These are phyloP conservation scores for Echinarachnius parma DNA, from an alignment of 53 echinoderm and acorn worm species.

Conservation along the genomic window DNA sequence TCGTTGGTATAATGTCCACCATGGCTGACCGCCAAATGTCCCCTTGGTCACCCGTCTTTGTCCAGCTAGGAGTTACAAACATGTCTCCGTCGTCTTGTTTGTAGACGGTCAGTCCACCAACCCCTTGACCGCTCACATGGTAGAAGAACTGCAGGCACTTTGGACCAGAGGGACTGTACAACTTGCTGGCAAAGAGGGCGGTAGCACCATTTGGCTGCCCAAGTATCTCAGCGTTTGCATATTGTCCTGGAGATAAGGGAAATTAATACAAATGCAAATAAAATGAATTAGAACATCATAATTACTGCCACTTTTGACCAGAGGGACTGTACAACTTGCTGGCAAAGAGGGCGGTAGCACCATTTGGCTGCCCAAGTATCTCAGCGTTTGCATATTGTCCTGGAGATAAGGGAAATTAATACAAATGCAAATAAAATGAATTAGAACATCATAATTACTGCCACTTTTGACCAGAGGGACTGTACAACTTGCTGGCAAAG, in stretches of 20 bases:
- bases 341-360: conserved; percentile 32
- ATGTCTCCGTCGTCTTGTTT: conserved; percentile 68
- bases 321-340: conserved; percentile 54
- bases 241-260: conserved; percentile 28
- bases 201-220: conserved; percentile 18
- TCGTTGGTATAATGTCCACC: conserved; percentile 46
- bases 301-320: background rate
- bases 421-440: too few relatives aligned
- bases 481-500: conserved; percentile 51
- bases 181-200: conserved; percentile 40
- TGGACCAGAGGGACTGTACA: conserved; percentile 54
- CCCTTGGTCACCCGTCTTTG: conserved; percentile 63
- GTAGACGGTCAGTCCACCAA: conserved; percentile 72
- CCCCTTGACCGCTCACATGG: conserved; percentile 66
- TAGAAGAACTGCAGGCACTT: conserved; percentile 81
- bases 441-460: background rate
- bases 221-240: conserved; percentile 42
- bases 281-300: background rate
- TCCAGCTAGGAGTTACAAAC: conserved; percentile 73
- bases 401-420: background rate
- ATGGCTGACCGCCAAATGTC: conserved; percentile 58
- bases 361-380: conserved; percentile 22
- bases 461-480: conserved; percentile 14
- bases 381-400: conserved; percentile 53
- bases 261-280: background rate